Base-by-base conservation (phyloP, 2,888 invertebrate species). In the Lutraria lutraria region DNA sequence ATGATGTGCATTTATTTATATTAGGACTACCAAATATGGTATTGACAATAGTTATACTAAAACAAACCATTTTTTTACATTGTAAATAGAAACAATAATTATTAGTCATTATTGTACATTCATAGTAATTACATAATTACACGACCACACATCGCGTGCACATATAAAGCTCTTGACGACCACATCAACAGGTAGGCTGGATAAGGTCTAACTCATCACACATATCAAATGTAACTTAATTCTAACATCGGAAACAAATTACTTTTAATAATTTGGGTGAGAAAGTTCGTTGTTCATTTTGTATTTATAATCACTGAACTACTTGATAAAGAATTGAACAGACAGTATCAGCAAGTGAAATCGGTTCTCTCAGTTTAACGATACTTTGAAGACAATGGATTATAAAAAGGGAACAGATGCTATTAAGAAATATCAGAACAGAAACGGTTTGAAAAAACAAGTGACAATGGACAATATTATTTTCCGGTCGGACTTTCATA, bases 401-500 rank as follows among this genome's bases (percentile, higher is more conserved):
- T 8, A 43, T 2, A 43, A 43, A 43, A 43, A 43, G 8, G 43
- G n/a, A n/a, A 68, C 25, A 25, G 25, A 68, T 12, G 63, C 63
- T 68, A 68, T 68, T 68, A 25, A 68, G 25, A 76, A 76, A 34
- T 76, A 76, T 6, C 29, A 31, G 34, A 76, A 15, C 12, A 76
- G 15, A 16, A 76, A 76, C 2, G 76, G 76, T 31, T 25, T 25
- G 25, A 29, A 19, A 3, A 10, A 31, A 6, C 29, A 76, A 16
- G 31, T 85, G 25, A 79, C 85, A 4, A n/a, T 81, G 53, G 76
- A 87, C 72, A 79, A 53, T 80, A 53, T 88, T 25, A 68, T 86
- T n/a, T 92, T 92, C 81, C 60, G 92, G 54, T 92, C 92, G 21
- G 87, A 80, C 43, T 91, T 91, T 76, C 92, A 92, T 83, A 92